Evolutionary conservation across 2,113 vertebrate species (phyloP), one percentile per base, ranked within the genome.

Genomic region (Notechis scutatus): DNA sequence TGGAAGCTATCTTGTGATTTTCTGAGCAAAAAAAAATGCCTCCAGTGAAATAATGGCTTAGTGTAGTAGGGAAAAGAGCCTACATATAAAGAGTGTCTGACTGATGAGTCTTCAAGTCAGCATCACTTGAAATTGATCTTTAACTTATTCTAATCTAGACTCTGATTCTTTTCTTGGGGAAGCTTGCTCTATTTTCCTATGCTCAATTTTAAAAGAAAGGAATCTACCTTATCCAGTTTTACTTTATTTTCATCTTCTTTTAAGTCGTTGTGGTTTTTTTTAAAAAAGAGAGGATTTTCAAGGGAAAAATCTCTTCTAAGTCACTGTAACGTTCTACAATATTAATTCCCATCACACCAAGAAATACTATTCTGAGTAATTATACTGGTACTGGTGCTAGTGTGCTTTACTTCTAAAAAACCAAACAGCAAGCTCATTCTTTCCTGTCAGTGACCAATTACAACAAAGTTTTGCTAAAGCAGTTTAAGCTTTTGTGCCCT

Each of bases 401-500:
- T 92, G 39, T 93, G 91, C 91, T 91, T 5, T 42, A 11, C 34
- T 94, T 94, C 92, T 92, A 95, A 91, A 91, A 56, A 95, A 88
- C 47, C 39, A 87, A 96, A 93, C 59, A 50, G 90, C 86, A 95
- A 89, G 2, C 69, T 93, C 94, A 89, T 89, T 94, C 85, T 69
- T 92, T 94, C 92, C 91, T 92, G 81, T 85, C 91, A 94, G 95
- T 89, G 90, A 91, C 90, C 89, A 90, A 96, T 95, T 95, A 95
- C 81, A 95, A 86, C 90, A 95, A 93, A 50, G n/a, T 94, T 95
- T 96, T 94, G 85, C 85, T 94, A 96, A 96, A 74, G 90, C 92
- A 94, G 21, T 93, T 93, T 94, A 96, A 96, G 89, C 92, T 45
- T 95, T 64, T 47, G 11, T 94, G 86, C 86, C 54, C 47, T 86